phyloP scores from a whole-genome alignment of 2,888 invertebrate genomes.

The Pachymerium ferrugineum region DNA sequence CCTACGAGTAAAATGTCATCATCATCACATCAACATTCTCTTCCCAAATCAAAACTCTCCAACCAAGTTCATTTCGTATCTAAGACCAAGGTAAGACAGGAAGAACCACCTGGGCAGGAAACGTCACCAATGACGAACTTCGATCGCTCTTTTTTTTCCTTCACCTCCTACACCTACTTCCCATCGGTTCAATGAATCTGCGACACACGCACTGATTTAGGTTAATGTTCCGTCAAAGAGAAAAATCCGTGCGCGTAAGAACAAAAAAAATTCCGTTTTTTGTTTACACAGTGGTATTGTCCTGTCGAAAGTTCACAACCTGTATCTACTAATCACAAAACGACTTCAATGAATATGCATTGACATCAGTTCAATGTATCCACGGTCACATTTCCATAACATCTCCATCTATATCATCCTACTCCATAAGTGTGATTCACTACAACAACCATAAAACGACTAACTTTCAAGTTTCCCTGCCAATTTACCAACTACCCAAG shows the following conservation, averaged over 20 bases:
- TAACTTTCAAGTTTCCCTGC: background rate
- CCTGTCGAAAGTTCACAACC: conserved; percentile 15
- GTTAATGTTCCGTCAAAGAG: conserved; percentile 24
- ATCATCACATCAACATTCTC: background rate
- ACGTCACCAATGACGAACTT: conserved; percentile 6
- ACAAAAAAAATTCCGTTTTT: background rate
- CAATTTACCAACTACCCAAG: conserved; percentile 1
- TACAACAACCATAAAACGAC: background rate
- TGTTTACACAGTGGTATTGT: background rate
- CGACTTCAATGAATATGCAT: background rate
- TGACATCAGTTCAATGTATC: conserved; percentile 1
- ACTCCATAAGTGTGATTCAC: background rate
- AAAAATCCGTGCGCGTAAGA: background rate
- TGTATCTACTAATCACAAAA: conserved; percentile 4
- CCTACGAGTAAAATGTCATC: too few species aligned
- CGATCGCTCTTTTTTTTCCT: background rate
- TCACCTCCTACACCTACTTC: background rate
- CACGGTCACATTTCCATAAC: conserved; percentile 23
- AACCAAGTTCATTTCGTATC: background rate
- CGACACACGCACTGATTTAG: background rate
- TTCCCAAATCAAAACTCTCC: background rate
- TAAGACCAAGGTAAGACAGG: background rate
- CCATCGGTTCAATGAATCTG: conserved; percentile 4
- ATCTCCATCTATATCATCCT: background rate
- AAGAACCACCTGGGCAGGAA: conserved; percentile 6